Evolutionary conservation across 2,888 invertebrate genomes (phyloP), one percentile per base, ranked within the genome.

Genomic region (Brachylomia viminalis): DNA sequence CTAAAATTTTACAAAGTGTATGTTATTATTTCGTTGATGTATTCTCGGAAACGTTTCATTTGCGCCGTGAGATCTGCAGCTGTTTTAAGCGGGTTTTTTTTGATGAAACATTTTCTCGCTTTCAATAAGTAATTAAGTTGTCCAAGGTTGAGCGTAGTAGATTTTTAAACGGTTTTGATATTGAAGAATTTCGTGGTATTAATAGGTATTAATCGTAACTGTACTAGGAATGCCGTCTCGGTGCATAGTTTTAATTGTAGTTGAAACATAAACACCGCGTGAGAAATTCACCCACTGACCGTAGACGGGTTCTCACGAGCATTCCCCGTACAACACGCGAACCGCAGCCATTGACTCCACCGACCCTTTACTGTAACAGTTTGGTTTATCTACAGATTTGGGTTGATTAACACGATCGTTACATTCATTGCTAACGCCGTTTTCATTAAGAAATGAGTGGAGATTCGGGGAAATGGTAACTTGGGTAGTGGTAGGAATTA

Each of bases 261-360:
- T 88, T 84, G 84, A 85, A 90, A 90, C 87, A 92, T 93, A 93
- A 93, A 92, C 89, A 91, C 88, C 86, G 89, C 94, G 93, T 95
- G 95, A 90, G 95, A 95, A 92, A 83, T 89, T 91, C 90, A 90
- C 91, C 91, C 90, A 91, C 92, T 84, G 75, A 56, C 70, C 73
- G 75, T 77, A 84, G 85, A 74, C 89, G 75, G 83, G 83, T 91
- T 93, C 91, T 90, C 92, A 91, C 89, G 90, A 92, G 90, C 88
- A 86, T 92, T 91, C 90, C 91, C 91, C 82, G 77, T 81, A 76
- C 79, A 30, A 85, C 72, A 73, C 47, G 61, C 70, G 7, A 65
- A 71, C 75, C 61, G 54, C 33, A 82, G 47, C 38, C 66, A 71
- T 69, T 33, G 65, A 61, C 68, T 76, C 13, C n/a, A 65, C 27